Evolutionary conservation across 2,113 vertebrate genomes (phyloP).

Genomic region (Ophiodon elongatus): DNA sequence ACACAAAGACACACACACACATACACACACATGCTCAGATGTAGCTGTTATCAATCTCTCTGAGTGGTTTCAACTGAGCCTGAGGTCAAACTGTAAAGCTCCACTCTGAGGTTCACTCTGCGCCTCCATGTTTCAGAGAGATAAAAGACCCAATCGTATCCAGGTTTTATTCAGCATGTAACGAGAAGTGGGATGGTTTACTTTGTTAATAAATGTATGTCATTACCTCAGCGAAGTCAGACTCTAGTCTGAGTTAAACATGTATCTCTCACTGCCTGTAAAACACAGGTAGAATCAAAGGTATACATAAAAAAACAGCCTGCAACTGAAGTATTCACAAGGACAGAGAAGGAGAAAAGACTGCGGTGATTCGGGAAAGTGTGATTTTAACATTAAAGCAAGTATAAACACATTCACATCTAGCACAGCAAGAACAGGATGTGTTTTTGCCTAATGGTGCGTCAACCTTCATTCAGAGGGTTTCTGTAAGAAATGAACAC

Average conservation of each 20-base stretch:
- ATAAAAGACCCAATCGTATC: background rate
- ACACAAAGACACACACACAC: slow-evolving; percentile 4
- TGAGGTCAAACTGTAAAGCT: slow-evolving; percentile 18
- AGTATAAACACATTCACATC: slow-evolving; percentile 41
- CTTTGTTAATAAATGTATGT: background rate
- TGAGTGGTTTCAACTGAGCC: slow-evolving; percentile 32
- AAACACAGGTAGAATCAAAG: slow-evolving; percentile 8
- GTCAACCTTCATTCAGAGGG: background rate
- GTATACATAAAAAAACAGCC: slow-evolving; percentile 10
- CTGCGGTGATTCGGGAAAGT: background rate
- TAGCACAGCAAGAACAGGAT: background rate
- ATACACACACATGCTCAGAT: slow-evolving; percentile 2
- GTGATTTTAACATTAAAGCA: slow-evolving; percentile 11
- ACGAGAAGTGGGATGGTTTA: background rate
- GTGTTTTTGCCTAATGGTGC: background rate
- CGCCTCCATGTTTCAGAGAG: background rate
- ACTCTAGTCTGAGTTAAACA: background rate
- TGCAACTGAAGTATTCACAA: slow-evolving; percentile 24
- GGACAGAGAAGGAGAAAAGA: background rate
- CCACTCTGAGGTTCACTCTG: slow-evolving; percentile 1
- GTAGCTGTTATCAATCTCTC: slow-evolving; percentile 11
- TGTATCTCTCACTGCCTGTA: slow-evolving; percentile 2
- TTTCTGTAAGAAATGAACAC: slow-evolving; percentile 7
- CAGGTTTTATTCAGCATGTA: background rate
- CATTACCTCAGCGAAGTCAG: slow-evolving; percentile 11